Evolutionary conservation across 2,888 invertebrate species (phyloP).

Genomic region (Syrphus vitripennis): DNA sequence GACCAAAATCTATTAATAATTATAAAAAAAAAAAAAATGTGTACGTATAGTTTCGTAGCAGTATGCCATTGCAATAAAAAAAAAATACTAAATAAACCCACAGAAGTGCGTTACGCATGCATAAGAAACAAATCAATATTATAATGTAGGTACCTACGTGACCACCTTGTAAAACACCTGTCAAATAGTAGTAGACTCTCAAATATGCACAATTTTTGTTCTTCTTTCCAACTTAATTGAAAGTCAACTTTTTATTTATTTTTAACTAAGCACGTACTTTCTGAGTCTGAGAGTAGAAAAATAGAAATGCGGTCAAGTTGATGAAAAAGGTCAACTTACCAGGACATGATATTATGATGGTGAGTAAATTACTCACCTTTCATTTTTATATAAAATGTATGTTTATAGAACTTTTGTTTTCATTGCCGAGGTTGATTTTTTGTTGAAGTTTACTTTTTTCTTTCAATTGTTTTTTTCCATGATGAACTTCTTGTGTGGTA

Average conservation of each 20-base stretch:
- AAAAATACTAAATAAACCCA: conserved; percentile 11
- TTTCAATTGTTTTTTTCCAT: not conserved
- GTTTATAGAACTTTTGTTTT: conserved; percentile 49
- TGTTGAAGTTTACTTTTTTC: not conserved
- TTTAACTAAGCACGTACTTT: conserved; percentile 41
- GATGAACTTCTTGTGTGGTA: conserved; percentile 14
- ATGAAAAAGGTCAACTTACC: conserved; percentile 45
- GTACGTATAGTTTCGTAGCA: not conserved
- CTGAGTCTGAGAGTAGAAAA: conserved; percentile 1
- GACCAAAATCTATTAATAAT: not conserved
- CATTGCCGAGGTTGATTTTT: conserved; percentile 1
- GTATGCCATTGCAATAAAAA: not conserved
- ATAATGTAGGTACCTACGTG: conserved; percentile 43
- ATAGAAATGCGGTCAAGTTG: conserved; percentile 55
- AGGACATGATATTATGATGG: conserved; percentile 28
- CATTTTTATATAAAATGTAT: not conserved
- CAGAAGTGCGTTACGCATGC: conserved; percentile 44
- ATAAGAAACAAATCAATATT: conserved; percentile 49
- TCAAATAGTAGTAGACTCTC: not conserved
- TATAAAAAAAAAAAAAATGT: no score
- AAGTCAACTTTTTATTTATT: not conserved
- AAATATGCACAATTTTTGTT: conserved; percentile 15
- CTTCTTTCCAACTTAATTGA: not conserved
- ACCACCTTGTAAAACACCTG: conserved; percentile 64
- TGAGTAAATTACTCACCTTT: conserved; percentile 20